Conservation (phyloP, 1,140 invertebrate genomes). For the Dreissena rostriformis region DNA sequence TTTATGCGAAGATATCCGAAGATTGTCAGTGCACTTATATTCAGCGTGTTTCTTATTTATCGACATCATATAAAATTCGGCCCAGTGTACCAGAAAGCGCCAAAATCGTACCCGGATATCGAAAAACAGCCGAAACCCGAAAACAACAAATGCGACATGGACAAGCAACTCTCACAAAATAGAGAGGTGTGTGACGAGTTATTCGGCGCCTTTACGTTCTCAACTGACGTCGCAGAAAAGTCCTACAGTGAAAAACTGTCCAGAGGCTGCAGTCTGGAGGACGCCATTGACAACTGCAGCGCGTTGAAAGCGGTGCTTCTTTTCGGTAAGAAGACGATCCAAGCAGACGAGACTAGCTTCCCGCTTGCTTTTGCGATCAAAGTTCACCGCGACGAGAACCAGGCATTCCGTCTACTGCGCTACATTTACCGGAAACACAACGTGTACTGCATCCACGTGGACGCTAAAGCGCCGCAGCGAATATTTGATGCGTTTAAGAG, state of each 20-base stretch:
- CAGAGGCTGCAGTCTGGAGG: slow-evolving; percentile 14
- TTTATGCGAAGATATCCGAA: no score
- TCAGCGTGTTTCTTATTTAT: no score
- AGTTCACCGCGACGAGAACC: slow-evolving; percentile 71
- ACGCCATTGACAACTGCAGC: not conserved
- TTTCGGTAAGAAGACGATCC: slow-evolving; percentile 26
- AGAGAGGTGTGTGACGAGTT: no score
- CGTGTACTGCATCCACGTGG: slow-evolving; percentile 78
- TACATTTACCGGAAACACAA: slow-evolving; percentile 77
- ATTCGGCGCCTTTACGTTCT: no score
- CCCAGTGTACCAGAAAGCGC: no score
- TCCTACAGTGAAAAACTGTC: not conserved
- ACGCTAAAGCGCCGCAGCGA: slow-evolving; percentile 59
- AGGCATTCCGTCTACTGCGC: slow-evolving; percentile 74
- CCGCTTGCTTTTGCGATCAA: slow-evolving; percentile 69
- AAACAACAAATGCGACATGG: no score
- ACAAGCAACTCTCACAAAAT: no score
- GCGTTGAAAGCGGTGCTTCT: slow-evolving; percentile 2
- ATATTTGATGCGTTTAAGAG: slow-evolving; percentile 14
- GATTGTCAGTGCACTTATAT: no score
- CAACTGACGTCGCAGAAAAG: no score
- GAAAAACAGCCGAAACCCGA: no score
- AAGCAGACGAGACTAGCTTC: slow-evolving; percentile 46
- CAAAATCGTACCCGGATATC: no score
- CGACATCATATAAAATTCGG: no score